phyloP scores from a whole-genome alignment of 92 coral and sea anemone species.

The Galaxea fascicularis region DNA sequence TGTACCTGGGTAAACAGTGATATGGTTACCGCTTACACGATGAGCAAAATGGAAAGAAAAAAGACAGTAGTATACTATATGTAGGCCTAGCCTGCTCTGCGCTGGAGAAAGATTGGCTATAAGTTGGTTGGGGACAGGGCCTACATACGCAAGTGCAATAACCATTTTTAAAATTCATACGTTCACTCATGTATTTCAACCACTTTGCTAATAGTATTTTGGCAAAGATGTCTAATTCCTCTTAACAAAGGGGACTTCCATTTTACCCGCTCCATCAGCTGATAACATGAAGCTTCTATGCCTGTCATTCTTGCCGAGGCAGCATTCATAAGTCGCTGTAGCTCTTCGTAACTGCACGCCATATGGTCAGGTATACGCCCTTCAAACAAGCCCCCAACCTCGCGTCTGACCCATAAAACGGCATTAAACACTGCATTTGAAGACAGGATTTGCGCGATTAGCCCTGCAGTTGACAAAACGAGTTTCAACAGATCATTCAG shows the following conservation, averaged over 20 bases:
- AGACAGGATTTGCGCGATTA: conserved; percentile 8
- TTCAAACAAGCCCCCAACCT: not conserved
- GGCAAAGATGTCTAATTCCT: too few species aligned
- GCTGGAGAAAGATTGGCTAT: too few species aligned
- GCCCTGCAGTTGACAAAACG: conserved; percentile 8
- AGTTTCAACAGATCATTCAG: not conserved
- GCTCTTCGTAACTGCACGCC: not conserved
- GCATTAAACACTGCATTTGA: conserved; percentile 1
- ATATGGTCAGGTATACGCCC: not conserved
- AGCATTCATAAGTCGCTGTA: not conserved
- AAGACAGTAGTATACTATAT: not conserved
- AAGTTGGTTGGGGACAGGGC: too few species aligned
- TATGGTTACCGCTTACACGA: too few species aligned
- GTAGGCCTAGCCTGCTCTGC: too few species aligned
- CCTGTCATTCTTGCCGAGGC: not conserved
- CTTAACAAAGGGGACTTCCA: not conserved
- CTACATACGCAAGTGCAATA: too few species aligned
- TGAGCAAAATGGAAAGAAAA: not conserved
- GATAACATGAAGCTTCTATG: not conserved
- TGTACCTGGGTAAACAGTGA: conserved; percentile 3
- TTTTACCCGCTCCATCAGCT: conserved; percentile 17
- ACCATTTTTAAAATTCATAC: too few species aligned
- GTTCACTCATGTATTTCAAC: too few species aligned
- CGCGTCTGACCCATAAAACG: not conserved
- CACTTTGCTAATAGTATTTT: too few species aligned